Evolutionary conservation across 2,888 invertebrate genomes (phyloP).

Genomic region (Melanophora roralis): DNA sequence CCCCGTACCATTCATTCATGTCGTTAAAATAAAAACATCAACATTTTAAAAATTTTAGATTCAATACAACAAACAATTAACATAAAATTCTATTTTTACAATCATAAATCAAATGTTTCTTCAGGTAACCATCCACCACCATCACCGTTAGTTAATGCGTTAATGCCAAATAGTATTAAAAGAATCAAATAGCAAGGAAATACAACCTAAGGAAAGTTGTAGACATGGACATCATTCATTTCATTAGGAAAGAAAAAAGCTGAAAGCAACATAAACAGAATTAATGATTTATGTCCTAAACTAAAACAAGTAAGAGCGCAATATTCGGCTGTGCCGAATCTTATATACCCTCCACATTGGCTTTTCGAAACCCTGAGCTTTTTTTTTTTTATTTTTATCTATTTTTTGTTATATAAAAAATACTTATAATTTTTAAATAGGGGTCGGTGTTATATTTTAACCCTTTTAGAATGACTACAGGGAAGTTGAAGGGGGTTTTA

Average conservation of each 20-base stretch:
- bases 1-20: too few relatives aligned
- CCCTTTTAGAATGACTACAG: too few relatives aligned
- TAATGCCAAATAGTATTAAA: not conserved
- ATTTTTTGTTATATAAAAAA: too few relatives aligned
- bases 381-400: too few relatives aligned
- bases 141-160: not conserved
- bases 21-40: slow-evolving; percentile 7
- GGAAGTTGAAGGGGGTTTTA: too few relatives aligned
- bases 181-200: slow-evolving; percentile 9
- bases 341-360: too few relatives aligned
- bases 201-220: slow-evolving; percentile 27
- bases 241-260: slow-evolving; percentile 5
- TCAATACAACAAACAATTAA: slow-evolving; percentile 18
- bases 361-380: too few relatives aligned
- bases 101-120: slow-evolving; percentile 45
- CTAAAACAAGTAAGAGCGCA: too few relatives aligned
- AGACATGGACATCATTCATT: slow-evolving; percentile 31
- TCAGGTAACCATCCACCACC: slow-evolving; percentile 14
- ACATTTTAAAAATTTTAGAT: slow-evolving; percentile 12
- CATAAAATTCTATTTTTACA: slow-evolving; percentile 36
- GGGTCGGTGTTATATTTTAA: too few relatives aligned
- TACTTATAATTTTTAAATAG: too few relatives aligned
- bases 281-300: slow-evolving; percentile 51
- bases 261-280: slow-evolving; percentile 30
- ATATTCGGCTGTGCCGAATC: too few relatives aligned